These are phyloP conservation scores for Tetramorium parvispinum DNA, from an alignment of 1,140 invertebrate genomes.

Conservation along the genomic window DNA sequence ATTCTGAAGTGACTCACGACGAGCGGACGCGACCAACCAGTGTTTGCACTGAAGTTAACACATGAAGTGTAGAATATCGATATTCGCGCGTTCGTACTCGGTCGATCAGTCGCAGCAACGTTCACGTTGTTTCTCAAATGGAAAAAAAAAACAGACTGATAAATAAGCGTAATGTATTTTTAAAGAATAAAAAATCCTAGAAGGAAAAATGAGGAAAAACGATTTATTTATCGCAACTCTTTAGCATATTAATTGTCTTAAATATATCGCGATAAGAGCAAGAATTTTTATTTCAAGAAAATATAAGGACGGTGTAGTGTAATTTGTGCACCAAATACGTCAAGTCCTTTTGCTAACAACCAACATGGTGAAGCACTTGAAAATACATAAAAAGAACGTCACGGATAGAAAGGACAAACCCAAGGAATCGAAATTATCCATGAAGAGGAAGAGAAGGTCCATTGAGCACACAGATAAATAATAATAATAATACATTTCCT, in stretches of 20 bases:
- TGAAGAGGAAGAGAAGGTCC: not conserved
- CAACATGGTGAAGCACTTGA: not conserved
- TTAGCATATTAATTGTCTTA: not conserved
- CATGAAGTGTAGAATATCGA: not conserved
- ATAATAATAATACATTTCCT: conserved; percentile 31
- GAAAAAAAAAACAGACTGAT: not conserved
- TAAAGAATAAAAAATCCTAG: not conserved
- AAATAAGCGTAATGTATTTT: not conserved
- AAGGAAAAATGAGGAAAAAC: not conserved
- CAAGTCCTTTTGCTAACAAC: not conserved
- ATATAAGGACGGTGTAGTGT: not conserved
- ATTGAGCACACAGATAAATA: not conserved
- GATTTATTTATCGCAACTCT: not conserved
- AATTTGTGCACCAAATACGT: not conserved
- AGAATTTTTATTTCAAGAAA: not conserved
- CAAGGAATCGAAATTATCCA: not conserved
- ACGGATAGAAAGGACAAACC: not conserved
- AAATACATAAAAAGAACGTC: not conserved
- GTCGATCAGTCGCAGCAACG: not conserved
- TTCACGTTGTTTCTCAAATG: not conserved
- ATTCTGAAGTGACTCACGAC: not conserved
- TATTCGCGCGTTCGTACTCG: not conserved
- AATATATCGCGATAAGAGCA: not conserved
- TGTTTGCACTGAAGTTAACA: not conserved
- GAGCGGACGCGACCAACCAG: not conserved